Conservation (phyloP, 2,797 vertebrate species). For the Pitangus sulphuratus region DNA sequence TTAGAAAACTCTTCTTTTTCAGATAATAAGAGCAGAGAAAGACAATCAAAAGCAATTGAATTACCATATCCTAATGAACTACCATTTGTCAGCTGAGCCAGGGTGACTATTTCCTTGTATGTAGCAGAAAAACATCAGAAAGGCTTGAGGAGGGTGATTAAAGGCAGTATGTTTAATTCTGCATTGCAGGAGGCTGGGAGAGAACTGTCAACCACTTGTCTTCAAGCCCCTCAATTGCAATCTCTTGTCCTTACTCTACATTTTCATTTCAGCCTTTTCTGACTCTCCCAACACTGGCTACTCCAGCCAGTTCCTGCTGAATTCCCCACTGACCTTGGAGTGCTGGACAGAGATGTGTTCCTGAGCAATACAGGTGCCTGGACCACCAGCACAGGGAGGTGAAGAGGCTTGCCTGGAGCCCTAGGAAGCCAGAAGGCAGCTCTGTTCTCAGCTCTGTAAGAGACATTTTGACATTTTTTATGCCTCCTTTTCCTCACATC, state of each 20-base stretch:
- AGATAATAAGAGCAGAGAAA: not conserved
- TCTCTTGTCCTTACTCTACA: not conserved
- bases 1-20: not conserved
- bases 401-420: not conserved
- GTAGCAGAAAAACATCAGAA: not conserved
- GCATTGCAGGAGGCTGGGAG: not conserved
- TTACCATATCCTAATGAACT: slow-evolving; percentile 40
- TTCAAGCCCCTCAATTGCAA: not conserved
- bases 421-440: not conserved
- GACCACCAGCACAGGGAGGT: not conserved
- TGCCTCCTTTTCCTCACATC: not conserved
- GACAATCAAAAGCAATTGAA: not conserved
- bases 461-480: not conserved
- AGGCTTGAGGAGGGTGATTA: not conserved
- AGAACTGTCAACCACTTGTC: not conserved
- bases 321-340: not conserved
- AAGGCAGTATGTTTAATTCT: not conserved
- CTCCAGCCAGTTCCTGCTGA: not conserved
- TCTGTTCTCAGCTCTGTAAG: not conserved
- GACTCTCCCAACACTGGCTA: not conserved
- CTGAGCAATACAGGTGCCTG: not conserved
- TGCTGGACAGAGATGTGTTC: not conserved
- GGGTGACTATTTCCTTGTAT: not conserved
- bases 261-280: not conserved
- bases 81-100: slow-evolving; percentile 2